Evolutionary conservation across 2,797 vertebrate species (phyloP).

Genomic region (Sebastes oblongus): DNA sequence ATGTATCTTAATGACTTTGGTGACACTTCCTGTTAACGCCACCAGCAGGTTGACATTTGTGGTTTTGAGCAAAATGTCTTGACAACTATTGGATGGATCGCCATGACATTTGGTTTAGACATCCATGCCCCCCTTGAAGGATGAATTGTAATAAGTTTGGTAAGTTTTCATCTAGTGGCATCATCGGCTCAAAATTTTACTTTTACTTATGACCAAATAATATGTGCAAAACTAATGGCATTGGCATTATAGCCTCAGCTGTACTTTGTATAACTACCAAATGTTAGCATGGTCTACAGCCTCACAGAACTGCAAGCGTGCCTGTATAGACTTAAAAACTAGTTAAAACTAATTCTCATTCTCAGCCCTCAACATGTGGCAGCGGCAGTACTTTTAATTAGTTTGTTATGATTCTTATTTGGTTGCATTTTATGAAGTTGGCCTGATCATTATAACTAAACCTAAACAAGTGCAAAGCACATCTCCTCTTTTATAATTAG

Average conservation of each 20-base stretch:
- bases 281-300: not conserved
- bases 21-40: not conserved
- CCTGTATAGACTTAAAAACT: not conserved
- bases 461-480: not conserved
- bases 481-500: conserved; percentile 27
- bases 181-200: not conserved
- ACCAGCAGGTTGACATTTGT: not conserved
- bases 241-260: not conserved
- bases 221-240: not conserved
- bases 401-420: not conserved
- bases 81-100: not conserved
- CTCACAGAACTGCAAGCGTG: not conserved
- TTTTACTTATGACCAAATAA: not conserved
- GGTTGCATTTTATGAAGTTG: not conserved
- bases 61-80: not conserved
- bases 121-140: not conserved
- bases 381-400: not conserved
- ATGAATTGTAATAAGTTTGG: not conserved
- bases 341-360: not conserved
- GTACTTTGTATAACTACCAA: not conserved
- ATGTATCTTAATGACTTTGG: not conserved
- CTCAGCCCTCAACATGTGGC: not conserved
- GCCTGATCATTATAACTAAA: not conserved
- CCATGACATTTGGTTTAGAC: not conserved
- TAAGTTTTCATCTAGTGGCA: not conserved